These are phyloP conservation scores for Morpho helenor DNA, from an alignment of 2,888 invertebrate species.

Conservation along the genomic window DNA sequence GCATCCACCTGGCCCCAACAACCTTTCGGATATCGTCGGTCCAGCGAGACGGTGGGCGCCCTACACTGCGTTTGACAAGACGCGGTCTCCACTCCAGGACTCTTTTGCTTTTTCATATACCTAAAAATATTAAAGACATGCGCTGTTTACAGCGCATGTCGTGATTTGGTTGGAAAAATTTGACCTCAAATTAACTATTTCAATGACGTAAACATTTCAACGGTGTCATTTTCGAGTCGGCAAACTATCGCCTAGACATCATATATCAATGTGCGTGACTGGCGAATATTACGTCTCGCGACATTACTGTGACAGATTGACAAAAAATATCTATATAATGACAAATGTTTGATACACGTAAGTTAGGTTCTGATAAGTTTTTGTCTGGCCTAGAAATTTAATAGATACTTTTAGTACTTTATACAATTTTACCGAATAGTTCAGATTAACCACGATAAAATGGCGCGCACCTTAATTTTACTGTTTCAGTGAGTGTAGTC, in stretches of 20 bases:
- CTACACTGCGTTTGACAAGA: no score
- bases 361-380: not conserved
- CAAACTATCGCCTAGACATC: conserved; percentile 6
- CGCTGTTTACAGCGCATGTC: no score
- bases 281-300: conserved; percentile 5
- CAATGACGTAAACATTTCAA: not conserved
- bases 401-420: conserved; percentile 1
- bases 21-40: no score
- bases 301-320: conserved; percentile 7
- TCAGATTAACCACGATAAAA: no score
- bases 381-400: not conserved
- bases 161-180: no score
- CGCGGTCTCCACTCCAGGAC: no score
- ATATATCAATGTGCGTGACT: conserved; percentile 12
- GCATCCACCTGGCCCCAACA: no score
- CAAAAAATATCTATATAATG: not conserved
- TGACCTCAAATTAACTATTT: not conserved
- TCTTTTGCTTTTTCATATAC: no score
- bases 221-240: not conserved
- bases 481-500: no score
- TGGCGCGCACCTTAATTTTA: no score
- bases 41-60: no score
- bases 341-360: not conserved
- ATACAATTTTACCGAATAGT: not conserved
- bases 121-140: no score